Evolutionary conservation across 2,888 invertebrate species (phyloP), one percentile per base, ranked within the genome.

Genomic region (Dicyrtomina minuta): DNA sequence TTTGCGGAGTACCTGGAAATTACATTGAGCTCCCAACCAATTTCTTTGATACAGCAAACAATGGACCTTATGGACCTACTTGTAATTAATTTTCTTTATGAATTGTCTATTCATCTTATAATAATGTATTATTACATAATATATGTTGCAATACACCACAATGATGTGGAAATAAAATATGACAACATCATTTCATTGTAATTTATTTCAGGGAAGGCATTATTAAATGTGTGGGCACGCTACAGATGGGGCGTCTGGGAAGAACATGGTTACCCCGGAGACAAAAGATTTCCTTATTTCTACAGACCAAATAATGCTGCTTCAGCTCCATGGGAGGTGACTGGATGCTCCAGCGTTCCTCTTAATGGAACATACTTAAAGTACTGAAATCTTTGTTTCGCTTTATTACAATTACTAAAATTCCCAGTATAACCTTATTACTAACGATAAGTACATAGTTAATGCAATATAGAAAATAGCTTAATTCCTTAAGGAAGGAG

Each of bases 181-280:
- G 10, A 43, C 10, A 43, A 43, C 13, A 15, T 43, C 43, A 43
- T 43, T 12, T 43, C 43, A 43, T 43, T 43, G 13, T n/a, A n/a
- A n/a, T n/a, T n/a, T n/a, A 33, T 44, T 58, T 4, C 49, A 75
- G 74, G 49, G 4, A 73, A 75, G 70, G 64, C 72, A 12, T 53
- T 75, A 22, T 60, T 73, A 10, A 72, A 73, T 46, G 41, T 67
- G 12, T 75, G 74, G 74, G 75, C 76, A 5, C 59, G 74, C 13
- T 74, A 72, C 27, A 70, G 77, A 13, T 77, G 56, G 17, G 77
- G 77, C 2, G 72, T 74, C 17, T 71, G 72, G 72, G 77, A 77
- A 53, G 77, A 77, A 46, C 74, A 75, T 53, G 77, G 75, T 20
- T 69, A 55, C 51, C 72, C 74, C 22, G 71, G 71, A 33, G 73